These are phyloP conservation scores for Megathymus violae DNA, from an alignment of 1,140 invertebrate genomes.

Conservation along the genomic window DNA sequence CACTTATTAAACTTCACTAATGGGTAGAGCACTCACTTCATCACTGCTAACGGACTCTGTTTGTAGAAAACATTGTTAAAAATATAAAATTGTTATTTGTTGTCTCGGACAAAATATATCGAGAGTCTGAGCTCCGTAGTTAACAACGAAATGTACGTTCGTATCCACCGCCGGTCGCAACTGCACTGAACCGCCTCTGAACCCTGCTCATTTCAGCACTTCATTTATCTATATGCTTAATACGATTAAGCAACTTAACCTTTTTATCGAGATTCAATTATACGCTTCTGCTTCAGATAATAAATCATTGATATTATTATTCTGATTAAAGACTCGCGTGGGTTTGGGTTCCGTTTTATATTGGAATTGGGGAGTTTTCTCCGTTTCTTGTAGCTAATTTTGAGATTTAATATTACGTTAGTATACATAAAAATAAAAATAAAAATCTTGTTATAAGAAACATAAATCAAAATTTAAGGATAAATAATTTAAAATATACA, in stretches of 20 bases:
- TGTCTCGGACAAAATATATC: slow-evolving; percentile 19
- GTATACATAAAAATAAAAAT: too few species aligned
- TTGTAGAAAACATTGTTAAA: slow-evolving; percentile 16
- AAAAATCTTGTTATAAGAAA: too few species aligned
- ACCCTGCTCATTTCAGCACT: slow-evolving; percentile 23
- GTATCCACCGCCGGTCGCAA: slow-evolving; percentile 26
- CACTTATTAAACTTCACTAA: slow-evolving; percentile 37
- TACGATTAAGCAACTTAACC: slow-evolving; percentile 17
- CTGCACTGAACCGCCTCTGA: slow-evolving; percentile 41
- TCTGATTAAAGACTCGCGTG: background rate
- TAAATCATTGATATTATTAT: slow-evolving; percentile 22
- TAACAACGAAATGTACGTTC: slow-evolving; percentile 33
- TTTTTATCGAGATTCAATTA: slow-evolving; percentile 29
- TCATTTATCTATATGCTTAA: slow-evolving; percentile 25
- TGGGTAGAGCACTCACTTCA: slow-evolving; percentile 29
- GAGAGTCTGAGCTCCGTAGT: background rate
- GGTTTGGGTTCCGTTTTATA: too few species aligned
- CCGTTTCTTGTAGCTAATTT: too few species aligned
- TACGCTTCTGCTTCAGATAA: slow-evolving; percentile 22
- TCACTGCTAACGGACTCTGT: slow-evolving; percentile 1
- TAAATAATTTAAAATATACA: too few species aligned
- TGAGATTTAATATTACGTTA: too few species aligned
- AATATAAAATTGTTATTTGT: slow-evolving; percentile 1
- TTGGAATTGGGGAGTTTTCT: too few species aligned
- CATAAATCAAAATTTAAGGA: too few species aligned